A percentile compares a stretch with the other conserved stretches of the same genome.
Conservation (phyloP, 2,113 vertebrate species). For the Lipophrys pholis region DNA sequence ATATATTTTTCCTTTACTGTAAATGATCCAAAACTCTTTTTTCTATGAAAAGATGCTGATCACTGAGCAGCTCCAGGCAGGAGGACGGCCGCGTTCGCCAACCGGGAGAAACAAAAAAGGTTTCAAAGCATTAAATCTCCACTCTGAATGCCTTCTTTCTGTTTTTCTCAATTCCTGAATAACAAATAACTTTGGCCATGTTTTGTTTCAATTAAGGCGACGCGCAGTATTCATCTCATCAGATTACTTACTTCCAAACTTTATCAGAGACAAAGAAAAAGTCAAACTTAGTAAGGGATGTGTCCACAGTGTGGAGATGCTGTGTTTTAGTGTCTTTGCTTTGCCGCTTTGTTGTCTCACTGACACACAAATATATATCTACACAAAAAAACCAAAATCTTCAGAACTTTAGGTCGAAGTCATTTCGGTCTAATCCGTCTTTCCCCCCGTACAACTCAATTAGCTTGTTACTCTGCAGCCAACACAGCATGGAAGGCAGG, state of each 20-base stretch:
- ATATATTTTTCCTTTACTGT: too few relatives aligned
- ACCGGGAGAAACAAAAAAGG: background rate
- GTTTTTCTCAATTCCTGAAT: background rate
- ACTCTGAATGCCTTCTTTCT: background rate
- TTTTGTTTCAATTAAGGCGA: background rate
- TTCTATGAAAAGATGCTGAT: too few relatives aligned
- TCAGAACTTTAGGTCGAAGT: constrained; percentile 3
- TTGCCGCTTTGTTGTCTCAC: background rate
- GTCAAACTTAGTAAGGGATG: background rate
- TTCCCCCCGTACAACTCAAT: constrained; percentile 20
- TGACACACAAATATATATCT: background rate
- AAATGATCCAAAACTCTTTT: too few relatives aligned
- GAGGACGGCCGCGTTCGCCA: background rate
- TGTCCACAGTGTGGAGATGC: background rate
- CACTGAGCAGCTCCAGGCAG: background rate
- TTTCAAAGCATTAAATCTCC: background rate
- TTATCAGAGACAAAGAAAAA: background rate
- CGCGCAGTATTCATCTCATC: background rate
- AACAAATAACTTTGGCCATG: background rate
- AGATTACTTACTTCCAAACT: background rate
- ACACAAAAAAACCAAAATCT: background rate
- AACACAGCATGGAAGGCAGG: constrained; percentile 26
- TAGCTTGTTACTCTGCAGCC: constrained; percentile 35
- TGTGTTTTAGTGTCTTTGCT: background rate
- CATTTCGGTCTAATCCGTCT: constrained; percentile 16